Evolutionary conservation across 2,888 invertebrate genomes (phyloP), one percentile per base, ranked within the genome.

Genomic region (Heteromyza rotundicornis): DNA sequence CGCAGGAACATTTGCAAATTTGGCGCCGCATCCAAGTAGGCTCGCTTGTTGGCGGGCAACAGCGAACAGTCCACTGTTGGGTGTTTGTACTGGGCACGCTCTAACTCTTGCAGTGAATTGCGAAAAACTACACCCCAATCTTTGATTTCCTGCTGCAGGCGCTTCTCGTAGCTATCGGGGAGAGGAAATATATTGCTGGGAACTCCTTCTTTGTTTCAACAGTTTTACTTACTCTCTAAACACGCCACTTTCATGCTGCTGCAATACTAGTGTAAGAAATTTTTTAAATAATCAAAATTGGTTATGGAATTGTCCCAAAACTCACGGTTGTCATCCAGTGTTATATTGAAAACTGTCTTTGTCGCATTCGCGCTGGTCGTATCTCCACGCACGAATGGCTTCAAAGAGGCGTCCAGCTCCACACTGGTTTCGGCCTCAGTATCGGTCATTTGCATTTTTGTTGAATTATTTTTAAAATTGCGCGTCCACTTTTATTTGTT

Each of bases 1-100:
- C 76, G 70, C 1, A 78, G 36, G 19, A 76, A 79, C 3, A 65
- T 69, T 7, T 72, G 71, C 5, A 80, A 36, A 60, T 75, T 67
- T 0, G 76, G 77, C 0, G 66, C 74, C 2, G 68, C 55, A 2
- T 69, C 66, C 2, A 82, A 67, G 54, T 75, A 77, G 0, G 64
- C 64, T 1, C 69, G 69, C n/a, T 81, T 79, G 2, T 77, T 74
- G 0, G 58, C 35, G 0, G 73, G 67, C 2, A 81, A 64, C 20
- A 69, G 57, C 1, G 65, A 50, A n/a, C 59, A 60, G 27, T 65
- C 70, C 1, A 70, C 62, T 0, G 62, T 54, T 65, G 62, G 32
- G 57, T 35, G 62, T 36, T 62, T 64, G n/a, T 57, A 60, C 54
- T 68, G 65, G 1, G 68, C 36, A 0, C 66, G 49, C 8, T 64